Conservation (phyloP, 2,888 invertebrate genomes). For the Caenorhabditis doughertyi region DNA sequence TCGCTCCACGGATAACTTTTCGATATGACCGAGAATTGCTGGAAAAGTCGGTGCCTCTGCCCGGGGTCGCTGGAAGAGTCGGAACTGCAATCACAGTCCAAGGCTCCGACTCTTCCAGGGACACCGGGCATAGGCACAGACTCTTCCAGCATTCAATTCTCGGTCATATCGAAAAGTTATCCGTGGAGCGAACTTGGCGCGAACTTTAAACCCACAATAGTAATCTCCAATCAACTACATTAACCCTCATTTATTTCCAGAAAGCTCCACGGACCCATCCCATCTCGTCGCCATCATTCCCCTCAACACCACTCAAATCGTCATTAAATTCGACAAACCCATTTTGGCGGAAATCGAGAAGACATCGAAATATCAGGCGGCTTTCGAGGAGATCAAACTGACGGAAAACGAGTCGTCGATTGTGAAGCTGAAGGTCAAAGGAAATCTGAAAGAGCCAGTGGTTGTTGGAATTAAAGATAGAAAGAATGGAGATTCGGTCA, state of each 20-base stretch:
- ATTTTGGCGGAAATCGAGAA: slow-evolving; percentile 34
- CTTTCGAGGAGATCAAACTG: background rate
- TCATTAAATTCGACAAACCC: slow-evolving; percentile 41
- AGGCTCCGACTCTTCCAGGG: too few species aligned
- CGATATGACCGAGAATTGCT: too few species aligned
- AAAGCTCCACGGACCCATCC: background rate
- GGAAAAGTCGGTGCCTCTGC: too few species aligned
- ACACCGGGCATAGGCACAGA: too few species aligned
- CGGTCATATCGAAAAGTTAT: too few species aligned
- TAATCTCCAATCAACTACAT: background rate
- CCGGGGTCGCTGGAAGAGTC: too few species aligned
- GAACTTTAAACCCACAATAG: background rate
- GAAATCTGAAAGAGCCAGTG: slow-evolving; percentile 24
- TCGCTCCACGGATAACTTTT: too few species aligned
- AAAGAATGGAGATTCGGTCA: slow-evolving; percentile 34
- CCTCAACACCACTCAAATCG: slow-evolving; percentile 1
- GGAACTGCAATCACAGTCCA: too few species aligned
- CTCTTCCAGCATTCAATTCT: too few species aligned
- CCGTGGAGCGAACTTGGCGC: too few species aligned
- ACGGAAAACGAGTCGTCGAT: background rate
- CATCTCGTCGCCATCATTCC: slow-evolving; percentile 23
- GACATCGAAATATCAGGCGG: slow-evolving; percentile 20
- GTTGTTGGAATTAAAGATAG: slow-evolving; percentile 15
- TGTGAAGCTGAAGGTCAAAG: slow-evolving; percentile 15
- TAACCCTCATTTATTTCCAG: background rate